These are phyloP conservation scores for Parauchenoglanis ngamensis DNA, from an alignment of 2,797 vertebrate genomes.

Conservation along the genomic window DNA sequence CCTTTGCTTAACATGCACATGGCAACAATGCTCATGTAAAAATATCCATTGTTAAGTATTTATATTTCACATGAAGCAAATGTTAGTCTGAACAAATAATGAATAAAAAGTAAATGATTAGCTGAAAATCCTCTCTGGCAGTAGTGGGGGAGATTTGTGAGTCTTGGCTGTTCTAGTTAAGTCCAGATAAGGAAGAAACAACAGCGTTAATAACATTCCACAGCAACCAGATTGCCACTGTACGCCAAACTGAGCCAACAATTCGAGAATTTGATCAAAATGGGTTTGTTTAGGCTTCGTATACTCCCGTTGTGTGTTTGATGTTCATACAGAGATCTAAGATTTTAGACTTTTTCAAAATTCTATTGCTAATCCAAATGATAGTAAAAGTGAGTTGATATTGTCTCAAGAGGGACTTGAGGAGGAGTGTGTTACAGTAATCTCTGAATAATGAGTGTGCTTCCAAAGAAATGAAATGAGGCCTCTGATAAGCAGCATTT, in stretches of 20 bases:
- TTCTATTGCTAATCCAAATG: not conserved
- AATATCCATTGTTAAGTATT: conserved; percentile 15
- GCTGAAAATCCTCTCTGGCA: conserved; percentile 10
- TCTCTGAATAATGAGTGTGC: conserved; percentile 3
- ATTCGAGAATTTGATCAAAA: not conserved
- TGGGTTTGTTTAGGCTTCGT: not conserved
- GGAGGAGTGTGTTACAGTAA: conserved; percentile 23
- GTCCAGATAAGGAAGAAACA: conserved; percentile 20
- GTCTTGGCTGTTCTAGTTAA: not conserved
- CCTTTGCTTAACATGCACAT: not conserved
- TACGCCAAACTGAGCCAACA: not conserved
- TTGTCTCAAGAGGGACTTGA: not conserved
- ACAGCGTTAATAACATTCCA: not conserved
- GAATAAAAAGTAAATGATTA: conserved; percentile 32
- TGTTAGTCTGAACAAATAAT: conserved; percentile 28
- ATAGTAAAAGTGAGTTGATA: not conserved
- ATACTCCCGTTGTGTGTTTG: not conserved
- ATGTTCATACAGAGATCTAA: not conserved
- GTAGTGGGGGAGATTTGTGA: not conserved
- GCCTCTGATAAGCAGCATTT: not conserved
- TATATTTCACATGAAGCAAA: conserved; percentile 21
- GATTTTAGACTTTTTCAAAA: not conserved
- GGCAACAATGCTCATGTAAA: conserved; percentile 15
- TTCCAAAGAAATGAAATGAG: conserved; percentile 9
- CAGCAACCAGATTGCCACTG: not conserved